A percentile compares a stretch with the other conserved stretches of the same genome.
These are phyloP conservation scores for Ochotona curzoniae DNA, from an alignment of 2,113 vertebrate species.

Conservation along the genomic window DNA sequence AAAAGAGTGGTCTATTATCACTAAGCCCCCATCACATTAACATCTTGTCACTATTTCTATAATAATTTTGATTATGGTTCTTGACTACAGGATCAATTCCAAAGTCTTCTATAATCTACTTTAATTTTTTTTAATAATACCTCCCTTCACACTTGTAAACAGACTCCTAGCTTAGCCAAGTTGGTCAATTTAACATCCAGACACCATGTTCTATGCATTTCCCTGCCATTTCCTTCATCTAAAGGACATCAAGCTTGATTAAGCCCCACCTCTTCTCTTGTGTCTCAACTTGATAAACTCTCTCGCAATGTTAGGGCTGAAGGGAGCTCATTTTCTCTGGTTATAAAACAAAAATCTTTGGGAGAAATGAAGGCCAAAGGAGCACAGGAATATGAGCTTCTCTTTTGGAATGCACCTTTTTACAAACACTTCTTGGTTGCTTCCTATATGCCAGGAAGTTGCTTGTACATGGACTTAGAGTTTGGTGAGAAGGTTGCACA, in stretches of 20 bases:
- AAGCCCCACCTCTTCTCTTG: neutral
- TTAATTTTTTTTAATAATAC: neutral
- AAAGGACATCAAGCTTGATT: neutral
- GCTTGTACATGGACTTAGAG: neutral
- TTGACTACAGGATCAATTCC: neutral
- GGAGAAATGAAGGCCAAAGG: constrained; percentile 26
- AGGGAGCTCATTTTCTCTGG: neutral
- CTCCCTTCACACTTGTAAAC: neutral
- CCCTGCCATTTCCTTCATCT: neutral
- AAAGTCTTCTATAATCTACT: neutral
- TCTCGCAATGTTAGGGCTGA: neutral
- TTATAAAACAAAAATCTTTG: neutral
- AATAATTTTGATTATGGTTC: neutral
- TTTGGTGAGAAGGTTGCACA: neutral
- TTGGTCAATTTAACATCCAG: neutral
- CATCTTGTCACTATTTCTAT: neutral
- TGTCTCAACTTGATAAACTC: neutral
- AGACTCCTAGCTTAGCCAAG: neutral
- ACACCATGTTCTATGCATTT: neutral
- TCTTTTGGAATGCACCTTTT: constrained; percentile 21
- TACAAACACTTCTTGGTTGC: neutral
- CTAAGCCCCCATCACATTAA: neutral
- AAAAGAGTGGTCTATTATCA: neutral
- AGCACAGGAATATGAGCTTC: neutral
- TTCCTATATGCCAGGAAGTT: neutral